Base-by-base conservation (phyloP, 2,113 vertebrate species). In the Neomonachus schauinslandi region DNA sequence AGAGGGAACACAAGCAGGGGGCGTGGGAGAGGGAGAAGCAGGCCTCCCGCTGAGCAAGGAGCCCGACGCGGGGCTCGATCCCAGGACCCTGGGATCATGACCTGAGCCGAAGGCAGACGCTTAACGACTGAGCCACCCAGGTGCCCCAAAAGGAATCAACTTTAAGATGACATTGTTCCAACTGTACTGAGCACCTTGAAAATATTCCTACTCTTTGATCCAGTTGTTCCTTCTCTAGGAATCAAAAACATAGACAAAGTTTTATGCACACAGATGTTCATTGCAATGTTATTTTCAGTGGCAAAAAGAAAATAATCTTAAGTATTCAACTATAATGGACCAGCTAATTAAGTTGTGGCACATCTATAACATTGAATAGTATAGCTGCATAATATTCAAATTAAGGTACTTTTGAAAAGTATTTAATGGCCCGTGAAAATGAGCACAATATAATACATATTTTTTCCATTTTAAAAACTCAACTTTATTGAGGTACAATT, bases 401-500 rank as follows among this genome's bases (percentile, higher is more conserved):
- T 76, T 83, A 65, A 80, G 49, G 36, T 88, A 88, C 83, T 72
- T 92, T 76, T 71, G 69, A 89, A 83, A 92, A 81, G 53, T 80
- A 87, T 31, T 92, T 90, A 88, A 53, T 82, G 57, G 69, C 39
- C 79, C 5, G 5, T 76, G 31, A 95, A 97, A 96, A 96, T 80
- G 69, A 71, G 59, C 6, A 96, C 19, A 93, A 82, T 65, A 22
- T n/a, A 42, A 49, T 42, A 39, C 67, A 39, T 77, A 57, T 61
- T 69, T 42, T 94, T 71, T 31, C 7, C 8, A 90, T 95, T 96
- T 36, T 33, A 88, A 93, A 91, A 94, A 24, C 53, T 86, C 69
- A 88, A 79, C 6, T 94, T 93, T 57, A 83, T 67, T 18, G 57
- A 96, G 57, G 65, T 80, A 63, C 18, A 88, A n/a, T 96, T 94